Conservation (phyloP, 1,140 invertebrate genomes). For the Eulimnadia texana region DNA sequence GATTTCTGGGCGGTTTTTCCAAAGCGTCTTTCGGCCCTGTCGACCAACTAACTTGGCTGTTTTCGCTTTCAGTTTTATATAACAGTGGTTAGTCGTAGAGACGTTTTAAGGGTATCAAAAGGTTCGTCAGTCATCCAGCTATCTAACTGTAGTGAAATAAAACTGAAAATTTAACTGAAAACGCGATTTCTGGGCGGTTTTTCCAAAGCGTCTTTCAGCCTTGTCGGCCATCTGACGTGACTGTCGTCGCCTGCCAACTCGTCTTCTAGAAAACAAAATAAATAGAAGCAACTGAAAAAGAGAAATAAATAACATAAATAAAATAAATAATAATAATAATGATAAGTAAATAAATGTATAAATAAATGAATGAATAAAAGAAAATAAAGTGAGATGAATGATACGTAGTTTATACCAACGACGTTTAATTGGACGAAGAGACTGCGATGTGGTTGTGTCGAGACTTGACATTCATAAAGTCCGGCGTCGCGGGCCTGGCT, state of each 20-base stretch:
- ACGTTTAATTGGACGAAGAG: slow-evolving; percentile 49
- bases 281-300: background rate
- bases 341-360: background rate
- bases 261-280: background rate
- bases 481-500: slow-evolving; percentile 47
- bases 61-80: too few relatives aligned
- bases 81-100: too few relatives aligned
- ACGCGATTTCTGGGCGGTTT: background rate
- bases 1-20: too few relatives aligned
- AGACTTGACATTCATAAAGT: slow-evolving; percentile 64
- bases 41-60: too few relatives aligned
- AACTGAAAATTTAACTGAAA: background rate
- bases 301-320: background rate
- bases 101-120: too few relatives aligned
- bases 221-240: background rate
- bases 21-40: too few relatives aligned
- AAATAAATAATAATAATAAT: background rate
- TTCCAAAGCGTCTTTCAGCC: background rate
- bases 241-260: background rate
- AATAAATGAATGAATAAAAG: background rate
- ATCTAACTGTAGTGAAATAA: background rate
- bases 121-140: too few relatives aligned
- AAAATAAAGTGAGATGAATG: background rate
- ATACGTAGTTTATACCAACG: slow-evolving; percentile 45
- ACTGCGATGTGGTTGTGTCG: slow-evolving; percentile 62